These are phyloP conservation scores for Megaustenia siamemsis DNA, from an alignment of 2,888 invertebrate species.

Conservation along the genomic window DNA sequence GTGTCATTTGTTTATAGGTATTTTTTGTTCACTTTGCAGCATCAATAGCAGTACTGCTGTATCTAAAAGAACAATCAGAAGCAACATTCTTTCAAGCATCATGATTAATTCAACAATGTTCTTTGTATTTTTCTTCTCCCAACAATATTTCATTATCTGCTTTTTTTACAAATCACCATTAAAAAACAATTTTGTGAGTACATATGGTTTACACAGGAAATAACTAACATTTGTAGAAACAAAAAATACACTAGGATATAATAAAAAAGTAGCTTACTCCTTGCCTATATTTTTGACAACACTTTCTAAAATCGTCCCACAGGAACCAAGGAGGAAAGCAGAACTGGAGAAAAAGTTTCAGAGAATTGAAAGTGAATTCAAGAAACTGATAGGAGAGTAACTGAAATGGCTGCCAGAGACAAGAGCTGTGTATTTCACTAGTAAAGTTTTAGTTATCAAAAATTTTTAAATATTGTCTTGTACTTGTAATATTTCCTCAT, in stretches of 20 bases:
- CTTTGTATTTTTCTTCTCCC: no score
- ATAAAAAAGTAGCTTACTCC: not conserved
- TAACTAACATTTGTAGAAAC: not conserved
- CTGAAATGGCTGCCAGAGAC: not conserved
- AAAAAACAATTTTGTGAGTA: not conserved
- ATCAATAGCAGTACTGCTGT: no score
- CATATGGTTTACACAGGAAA: not conserved
- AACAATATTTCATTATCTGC: no score
- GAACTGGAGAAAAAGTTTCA: not conserved
- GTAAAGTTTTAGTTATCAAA: not conserved
- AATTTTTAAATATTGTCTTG: not conserved
- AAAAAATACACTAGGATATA: not conserved
- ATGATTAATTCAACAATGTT: no score
- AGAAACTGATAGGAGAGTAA: slow-evolving; percentile 20
- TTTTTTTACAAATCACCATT: no score
- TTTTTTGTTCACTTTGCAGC: no score
- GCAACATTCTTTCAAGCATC: no score
- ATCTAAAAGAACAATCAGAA: no score
- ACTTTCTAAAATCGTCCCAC: no score
- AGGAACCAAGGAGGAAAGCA: not conserved
- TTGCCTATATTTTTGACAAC: not conserved
- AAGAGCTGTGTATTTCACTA: not conserved
- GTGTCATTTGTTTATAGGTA: no score
- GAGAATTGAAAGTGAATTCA: not conserved
- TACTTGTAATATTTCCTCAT: not conserved